A percentile compares a stretch with the other conserved stretches of the same genome.
Conservation (phyloP, 2,888 invertebrate species). For the Euproctis similis region DNA sequence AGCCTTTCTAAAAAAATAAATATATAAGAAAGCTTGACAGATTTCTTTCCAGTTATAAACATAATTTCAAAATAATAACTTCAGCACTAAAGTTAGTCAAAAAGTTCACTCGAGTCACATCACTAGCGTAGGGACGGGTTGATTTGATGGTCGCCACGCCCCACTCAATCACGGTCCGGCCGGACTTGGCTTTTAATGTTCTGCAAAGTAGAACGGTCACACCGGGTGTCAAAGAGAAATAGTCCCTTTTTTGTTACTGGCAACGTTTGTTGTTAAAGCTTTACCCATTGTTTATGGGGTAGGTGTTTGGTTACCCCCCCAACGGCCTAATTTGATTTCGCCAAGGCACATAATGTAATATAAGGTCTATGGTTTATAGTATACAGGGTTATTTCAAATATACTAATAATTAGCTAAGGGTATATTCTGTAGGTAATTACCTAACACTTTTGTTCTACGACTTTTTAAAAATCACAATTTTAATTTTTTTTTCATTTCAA, state of each 20-base stretch:
- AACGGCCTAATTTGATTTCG: constrained; percentile 40
- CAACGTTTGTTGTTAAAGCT: constrained; percentile 21
- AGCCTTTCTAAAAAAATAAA: too few species aligned
- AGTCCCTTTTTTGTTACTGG: constrained; percentile 24
- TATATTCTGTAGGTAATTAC: too few species aligned
- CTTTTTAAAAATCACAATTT: too few species aligned
- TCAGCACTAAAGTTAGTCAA: too few species aligned
- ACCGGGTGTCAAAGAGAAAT: constrained; percentile 31
- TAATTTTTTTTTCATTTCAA: too few species aligned
- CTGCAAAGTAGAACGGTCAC: constrained; percentile 57
- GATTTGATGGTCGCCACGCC: constrained; percentile 56
- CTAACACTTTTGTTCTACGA: too few species aligned
- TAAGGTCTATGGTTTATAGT: constrained; percentile 1
- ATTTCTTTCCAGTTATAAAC: too few species aligned
- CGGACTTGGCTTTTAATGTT: constrained; percentile 49
- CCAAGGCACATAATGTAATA: constrained; percentile 17
- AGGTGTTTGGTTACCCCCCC: constrained; percentile 39
- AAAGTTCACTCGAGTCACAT: too few species aligned
- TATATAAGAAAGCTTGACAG: too few species aligned
- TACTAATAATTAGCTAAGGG: neutral
- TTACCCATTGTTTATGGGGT: constrained; percentile 35
- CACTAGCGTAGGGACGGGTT: too few species aligned
- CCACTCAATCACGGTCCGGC: constrained; percentile 57
- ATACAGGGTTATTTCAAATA: too few species aligned
- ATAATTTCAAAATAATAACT: too few species aligned